Base-by-base conservation (phyloP, 2,113 vertebrate genomes). In the Ciconia boyciana region DNA sequence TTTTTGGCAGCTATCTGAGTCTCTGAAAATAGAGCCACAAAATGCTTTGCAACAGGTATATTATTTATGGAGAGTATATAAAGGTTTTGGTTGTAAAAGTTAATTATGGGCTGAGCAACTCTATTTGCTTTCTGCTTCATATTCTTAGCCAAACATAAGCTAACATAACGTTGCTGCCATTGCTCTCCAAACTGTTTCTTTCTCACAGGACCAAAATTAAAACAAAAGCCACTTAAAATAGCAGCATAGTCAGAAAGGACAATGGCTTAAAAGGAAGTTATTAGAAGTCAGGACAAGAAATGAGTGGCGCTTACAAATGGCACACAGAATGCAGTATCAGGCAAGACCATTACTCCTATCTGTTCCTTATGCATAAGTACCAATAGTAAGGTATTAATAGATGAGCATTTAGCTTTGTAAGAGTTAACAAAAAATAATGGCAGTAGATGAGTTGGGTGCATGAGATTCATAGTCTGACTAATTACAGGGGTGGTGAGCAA, bases 1-100 rank as follows among this genome's bases (percentile, higher is more conserved):
- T 72, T 95, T 95, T 95, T 94, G 85, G 91, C 95, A 98, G 93
- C 78, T 91, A 55, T 76, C 49, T 8, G 32, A 89, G 85, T 74
- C 43, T 91, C 70, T 83, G 64, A 78, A 93, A 97, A 83, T 3
- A 93, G 51, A 86, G 21, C 25, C 18, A 77, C 55, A 91, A 94
- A 96, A 78, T 43, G 34, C 25, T 94, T 78, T 91, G 54, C 62
- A 91, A 74, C 62, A 96, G 80, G 89, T 89, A 39, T 64, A 39
- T 65, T 85, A 94, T 94, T 90, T 72, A 83, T 57, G 41, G 66
- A 87, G 21, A 66, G 12, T 41, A 87, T n/a, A 48, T 62, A 70
- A 78, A 91, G 44, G 17, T 36, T 85, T 90, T 75, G 41, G 39
- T 58, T 88, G 58, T 70, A 93, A 95, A 94, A 85, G 62, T 34